These are phyloP conservation scores for Catostylus mosaicus DNA, from an alignment of 30 jellyfish, hydroid and myxozoan species.

Conservation along the genomic window DNA sequence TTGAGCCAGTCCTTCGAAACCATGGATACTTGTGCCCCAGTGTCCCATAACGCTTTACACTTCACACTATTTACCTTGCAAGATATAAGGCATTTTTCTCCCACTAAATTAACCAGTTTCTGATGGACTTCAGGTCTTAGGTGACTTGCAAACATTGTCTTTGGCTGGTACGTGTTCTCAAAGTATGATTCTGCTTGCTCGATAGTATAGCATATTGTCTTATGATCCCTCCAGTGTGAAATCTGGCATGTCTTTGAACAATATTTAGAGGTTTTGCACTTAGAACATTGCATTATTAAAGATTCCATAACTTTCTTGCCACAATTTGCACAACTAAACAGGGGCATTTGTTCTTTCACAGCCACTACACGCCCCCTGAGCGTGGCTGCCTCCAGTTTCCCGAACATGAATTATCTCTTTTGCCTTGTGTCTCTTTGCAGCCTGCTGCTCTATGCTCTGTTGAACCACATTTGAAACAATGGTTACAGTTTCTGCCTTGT, in stretches of 20 bases:
- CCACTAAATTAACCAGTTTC: slow-evolving; percentile 22
- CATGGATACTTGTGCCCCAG: slow-evolving; percentile 59
- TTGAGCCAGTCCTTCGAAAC: slow-evolving; percentile 13
- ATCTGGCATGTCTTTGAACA: slow-evolving; percentile 28
- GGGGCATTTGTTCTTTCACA: background rate
- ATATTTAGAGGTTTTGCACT: slow-evolving; percentile 19
- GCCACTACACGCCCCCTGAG: slow-evolving; percentile 37
- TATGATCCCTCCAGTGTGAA: slow-evolving; percentile 26
- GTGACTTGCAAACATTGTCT: slow-evolving; percentile 16
- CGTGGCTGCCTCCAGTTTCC: slow-evolving; percentile 48
- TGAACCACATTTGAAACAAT: slow-evolving; percentile 37
- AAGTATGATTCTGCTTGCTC: background rate
- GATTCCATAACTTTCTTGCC: background rate
- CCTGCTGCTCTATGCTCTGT: slow-evolving; percentile 21
- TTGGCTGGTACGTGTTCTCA: background rate
- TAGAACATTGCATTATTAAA: background rate
- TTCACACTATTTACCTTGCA: slow-evolving; percentile 8
- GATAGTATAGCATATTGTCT: slow-evolving; percentile 23
- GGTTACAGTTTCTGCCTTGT: slow-evolving; percentile 33
- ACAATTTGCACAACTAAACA: slow-evolving; percentile 1
- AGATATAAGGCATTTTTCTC: slow-evolving; percentile 12
- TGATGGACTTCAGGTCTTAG: slow-evolving; percentile 8
- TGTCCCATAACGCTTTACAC: slow-evolving; percentile 34
- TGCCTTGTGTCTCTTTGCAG: background rate
- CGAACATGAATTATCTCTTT: background rate